These are phyloP conservation scores for Drosophila villosipedis DNA, from an alignment of 2,888 invertebrate genomes.

Conservation along the genomic window DNA sequence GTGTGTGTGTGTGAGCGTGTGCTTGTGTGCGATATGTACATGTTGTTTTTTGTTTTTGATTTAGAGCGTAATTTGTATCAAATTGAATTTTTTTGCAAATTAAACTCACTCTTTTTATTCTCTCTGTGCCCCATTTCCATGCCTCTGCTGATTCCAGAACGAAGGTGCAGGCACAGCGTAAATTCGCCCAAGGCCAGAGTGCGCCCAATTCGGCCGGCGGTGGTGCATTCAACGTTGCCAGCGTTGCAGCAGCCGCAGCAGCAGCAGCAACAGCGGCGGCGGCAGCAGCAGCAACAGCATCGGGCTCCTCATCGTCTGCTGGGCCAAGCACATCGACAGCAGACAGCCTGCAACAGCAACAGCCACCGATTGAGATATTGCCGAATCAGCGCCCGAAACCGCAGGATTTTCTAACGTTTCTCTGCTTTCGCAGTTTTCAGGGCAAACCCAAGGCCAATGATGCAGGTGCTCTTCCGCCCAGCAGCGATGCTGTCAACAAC, in stretches of 20 bases:
- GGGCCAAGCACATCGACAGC: slow-evolving; percentile 87
- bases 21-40: slow-evolving; percentile 31
- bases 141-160: slow-evolving; percentile 86
- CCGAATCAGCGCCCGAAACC: slow-evolving; percentile 90
- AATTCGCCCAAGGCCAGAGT: slow-evolving; percentile 95
- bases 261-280: slow-evolving; percentile 60
- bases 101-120: slow-evolving; percentile 39
- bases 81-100: slow-evolving; percentile 55
- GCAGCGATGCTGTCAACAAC: slow-evolving; percentile 47
- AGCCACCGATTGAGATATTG: slow-evolving; percentile 88
- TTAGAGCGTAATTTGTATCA: slow-evolving; percentile 50
- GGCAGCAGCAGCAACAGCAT: slow-evolving; percentile 18
- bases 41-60: slow-evolving; percentile 26
- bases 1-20: slow-evolving; percentile 25
- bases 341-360: slow-evolving; percentile 87
- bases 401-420: slow-evolving; percentile 93
- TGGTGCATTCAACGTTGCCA: slow-evolving; percentile 78
- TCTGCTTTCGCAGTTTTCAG: slow-evolving; percentile 92
- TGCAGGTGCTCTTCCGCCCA: slow-evolving; percentile 16
- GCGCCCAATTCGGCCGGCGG: slow-evolving; percentile 86
- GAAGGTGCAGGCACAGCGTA: slow-evolving; percentile 94
- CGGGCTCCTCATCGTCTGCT: slow-evolving; percentile 17
- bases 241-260: slow-evolving; percentile 69
- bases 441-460: slow-evolving; percentile 80
- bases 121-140: slow-evolving; percentile 2